A percentile compares a stretch with the other conserved stretches of the same genome.
phyloP scores from a whole-genome alignment of 2,888 invertebrate species.

The Mesoligia furuncula region DNA sequence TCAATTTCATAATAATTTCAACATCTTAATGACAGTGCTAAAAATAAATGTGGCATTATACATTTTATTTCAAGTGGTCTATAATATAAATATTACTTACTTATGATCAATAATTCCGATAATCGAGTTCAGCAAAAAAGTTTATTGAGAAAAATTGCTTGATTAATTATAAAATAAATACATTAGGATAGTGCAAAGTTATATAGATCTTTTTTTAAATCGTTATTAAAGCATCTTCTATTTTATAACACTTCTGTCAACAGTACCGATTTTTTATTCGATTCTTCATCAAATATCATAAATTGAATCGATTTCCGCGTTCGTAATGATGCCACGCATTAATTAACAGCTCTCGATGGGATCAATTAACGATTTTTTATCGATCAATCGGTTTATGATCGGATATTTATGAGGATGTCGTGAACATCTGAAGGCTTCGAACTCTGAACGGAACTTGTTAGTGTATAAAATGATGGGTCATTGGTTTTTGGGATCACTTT shows the following conservation, averaged over 20 bases:
- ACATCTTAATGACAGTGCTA: no score
- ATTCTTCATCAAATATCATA: conserved; percentile 58
- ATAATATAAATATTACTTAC: conserved; percentile 51
- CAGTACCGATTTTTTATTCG: conserved; percentile 56
- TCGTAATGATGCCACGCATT: conserved; percentile 65
- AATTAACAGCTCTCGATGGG: conserved; percentile 73
- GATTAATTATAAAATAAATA: conserved; percentile 38
- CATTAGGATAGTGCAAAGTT: conserved; percentile 38
- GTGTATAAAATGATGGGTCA: conserved; percentile 56
- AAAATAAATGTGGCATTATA: conserved; percentile 15
- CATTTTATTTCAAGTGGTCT: conserved; percentile 16
- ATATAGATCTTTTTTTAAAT: conserved; percentile 34
- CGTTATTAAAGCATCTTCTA: conserved; percentile 30
- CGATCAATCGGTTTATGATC: conserved; percentile 66
- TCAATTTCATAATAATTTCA: neutral
- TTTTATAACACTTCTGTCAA: conserved; percentile 60
- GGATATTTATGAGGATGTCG: conserved; percentile 71
- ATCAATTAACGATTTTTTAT: conserved; percentile 78
- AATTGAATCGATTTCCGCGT: conserved; percentile 67
- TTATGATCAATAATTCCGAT: conserved; percentile 23
- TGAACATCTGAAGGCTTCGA: conserved; percentile 72
- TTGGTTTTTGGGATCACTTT: conserved; percentile 33
- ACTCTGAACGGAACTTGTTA: conserved; percentile 71
- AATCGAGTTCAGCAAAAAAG: conserved; percentile 42
- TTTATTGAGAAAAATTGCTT: conserved; percentile 37